Conservation (phyloP, 2,888 invertebrate genomes). For the Melanotus villosus region DNA sequence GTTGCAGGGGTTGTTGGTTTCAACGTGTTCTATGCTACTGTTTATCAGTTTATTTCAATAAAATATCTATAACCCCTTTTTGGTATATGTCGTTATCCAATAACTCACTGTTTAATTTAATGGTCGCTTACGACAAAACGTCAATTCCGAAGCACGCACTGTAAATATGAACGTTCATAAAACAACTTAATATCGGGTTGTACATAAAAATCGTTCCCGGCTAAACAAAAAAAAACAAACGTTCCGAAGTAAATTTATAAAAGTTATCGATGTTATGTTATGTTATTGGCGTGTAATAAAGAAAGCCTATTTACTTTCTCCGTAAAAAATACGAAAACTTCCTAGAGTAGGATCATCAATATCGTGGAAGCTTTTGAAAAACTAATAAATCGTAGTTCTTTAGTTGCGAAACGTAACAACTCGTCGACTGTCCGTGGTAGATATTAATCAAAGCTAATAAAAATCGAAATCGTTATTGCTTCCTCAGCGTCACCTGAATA, state of each 20-base stretch:
- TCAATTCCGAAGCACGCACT: too few relatives aligned
- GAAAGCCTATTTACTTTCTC: slow-evolving; percentile 28
- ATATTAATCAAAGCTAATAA: slow-evolving; percentile 39
- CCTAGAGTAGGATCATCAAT: slow-evolving; percentile 34
- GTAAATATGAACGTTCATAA: too few relatives aligned
- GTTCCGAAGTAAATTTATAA: slow-evolving; percentile 7
- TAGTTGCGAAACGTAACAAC: slow-evolving; percentile 9
- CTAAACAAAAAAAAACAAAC: slow-evolving; percentile 24
- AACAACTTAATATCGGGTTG: not conserved
- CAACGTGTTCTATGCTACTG: too few relatives aligned
- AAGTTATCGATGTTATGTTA: slow-evolving; percentile 38
- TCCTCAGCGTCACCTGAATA: slow-evolving; percentile 19
- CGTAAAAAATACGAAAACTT: slow-evolving; percentile 34
- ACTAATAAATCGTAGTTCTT: slow-evolving; percentile 23
- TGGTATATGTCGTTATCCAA: too few relatives aligned
- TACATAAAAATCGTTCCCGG: not conserved
- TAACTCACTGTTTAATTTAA: too few relatives aligned
- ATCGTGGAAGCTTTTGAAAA: slow-evolving; percentile 33
- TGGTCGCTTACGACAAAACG: too few relatives aligned
- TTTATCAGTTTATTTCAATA: too few relatives aligned
- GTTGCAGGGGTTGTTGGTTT: too few relatives aligned
- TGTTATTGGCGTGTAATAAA: slow-evolving; percentile 37
- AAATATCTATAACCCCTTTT: too few relatives aligned
- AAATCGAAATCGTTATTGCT: slow-evolving; percentile 29
- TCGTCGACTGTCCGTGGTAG: slow-evolving; percentile 19